A percentile compares a stretch with the other conserved stretches of the same genome.
Evolutionary conservation across 2,888 invertebrate genomes (phyloP).

Genomic region (Teleogryllus oceanicus): DNA sequence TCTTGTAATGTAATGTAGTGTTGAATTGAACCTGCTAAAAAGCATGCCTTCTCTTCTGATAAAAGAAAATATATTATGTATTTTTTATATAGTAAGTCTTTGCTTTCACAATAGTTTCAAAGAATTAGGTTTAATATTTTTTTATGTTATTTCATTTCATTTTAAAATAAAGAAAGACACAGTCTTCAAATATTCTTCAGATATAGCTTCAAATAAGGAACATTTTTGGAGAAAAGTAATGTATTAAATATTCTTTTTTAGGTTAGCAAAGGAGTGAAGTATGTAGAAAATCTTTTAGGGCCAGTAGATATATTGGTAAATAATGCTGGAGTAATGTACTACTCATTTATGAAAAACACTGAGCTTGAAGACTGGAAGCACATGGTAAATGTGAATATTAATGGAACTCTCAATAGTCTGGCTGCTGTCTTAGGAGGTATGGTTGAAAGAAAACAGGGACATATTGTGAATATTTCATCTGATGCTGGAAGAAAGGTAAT

Average conservation of each 20-base stretch:
- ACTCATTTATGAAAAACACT: slow-evolving; percentile 45
- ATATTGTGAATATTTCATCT: slow-evolving; percentile 49
- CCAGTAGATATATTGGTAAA: slow-evolving; percentile 52
- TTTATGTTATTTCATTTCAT: too few relatives aligned
- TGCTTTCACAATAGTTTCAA: too few relatives aligned
- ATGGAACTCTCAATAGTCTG: slow-evolving; percentile 40
- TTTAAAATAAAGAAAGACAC: too few relatives aligned
- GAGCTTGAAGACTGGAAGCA: slow-evolving; percentile 54
- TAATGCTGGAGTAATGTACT: slow-evolving; percentile 53
- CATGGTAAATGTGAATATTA: slow-evolving; percentile 45
- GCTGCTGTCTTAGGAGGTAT: slow-evolving; percentile 49
- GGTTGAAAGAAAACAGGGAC: slow-evolving; percentile 46
- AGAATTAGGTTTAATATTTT: too few relatives aligned
- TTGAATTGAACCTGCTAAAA: too few relatives aligned
- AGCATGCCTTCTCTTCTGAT: too few relatives aligned
- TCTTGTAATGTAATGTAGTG: too few relatives aligned
- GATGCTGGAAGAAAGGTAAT: slow-evolving; percentile 41
- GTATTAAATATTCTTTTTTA: not conserved
- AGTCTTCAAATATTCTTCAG: too few relatives aligned
- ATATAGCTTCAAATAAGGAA: too few relatives aligned
- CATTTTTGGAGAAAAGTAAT: too few relatives aligned
- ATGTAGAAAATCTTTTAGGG: slow-evolving; percentile 39
- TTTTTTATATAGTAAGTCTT: too few relatives aligned
- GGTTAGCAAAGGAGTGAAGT: slow-evolving; percentile 30
- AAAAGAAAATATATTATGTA: too few relatives aligned